Conservation (phyloP, 2,888 invertebrate genomes). For the Rhingia rostrata region DNA sequence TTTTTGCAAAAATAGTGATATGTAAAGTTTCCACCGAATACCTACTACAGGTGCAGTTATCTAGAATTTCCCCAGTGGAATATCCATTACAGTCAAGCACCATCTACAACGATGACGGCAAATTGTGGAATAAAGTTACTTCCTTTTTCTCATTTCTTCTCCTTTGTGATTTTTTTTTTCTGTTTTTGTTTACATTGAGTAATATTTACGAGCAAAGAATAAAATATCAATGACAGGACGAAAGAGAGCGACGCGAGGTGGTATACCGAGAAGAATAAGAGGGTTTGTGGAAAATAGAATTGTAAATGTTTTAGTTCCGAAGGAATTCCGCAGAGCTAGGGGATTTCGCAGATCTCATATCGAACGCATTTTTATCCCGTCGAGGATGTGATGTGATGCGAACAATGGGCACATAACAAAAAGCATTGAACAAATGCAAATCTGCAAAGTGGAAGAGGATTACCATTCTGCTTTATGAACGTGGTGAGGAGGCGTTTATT, state of each 20-base stretch:
- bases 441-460: slow-evolving; percentile 6
- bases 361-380: slow-evolving; percentile 11
- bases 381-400: slow-evolving; percentile 12
- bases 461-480: slow-evolving; percentile 17
- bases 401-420: slow-evolving; percentile 33
- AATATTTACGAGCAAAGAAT: slow-evolving; percentile 54
- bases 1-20: slow-evolving; percentile 35
- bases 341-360: slow-evolving; percentile 21
- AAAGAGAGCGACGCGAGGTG: neutral
- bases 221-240: slow-evolving; percentile 42
- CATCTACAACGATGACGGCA: slow-evolving; percentile 51
- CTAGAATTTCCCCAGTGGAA: slow-evolving; percentile 45
- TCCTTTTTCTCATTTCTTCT: slow-evolving; percentile 28
- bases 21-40: slow-evolving; percentile 39
- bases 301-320: slow-evolving; percentile 67
- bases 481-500: slow-evolving; percentile 16
- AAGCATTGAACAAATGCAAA: slow-evolving; percentile 55
- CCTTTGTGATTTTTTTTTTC: neutral
- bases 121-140: slow-evolving; percentile 68
- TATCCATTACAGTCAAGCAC: slow-evolving; percentile 56
- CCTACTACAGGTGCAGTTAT: slow-evolving; percentile 58
- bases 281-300: slow-evolving; percentile 65
- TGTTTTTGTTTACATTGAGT: slow-evolving; percentile 42
- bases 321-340: slow-evolving; percentile 63
- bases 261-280: slow-evolving; percentile 12